Percentiles rank a stretch among this genome's conserved stretches.
Conservation (phyloP, 2,797 vertebrate genomes). For the Manis pentadactyla region DNA sequence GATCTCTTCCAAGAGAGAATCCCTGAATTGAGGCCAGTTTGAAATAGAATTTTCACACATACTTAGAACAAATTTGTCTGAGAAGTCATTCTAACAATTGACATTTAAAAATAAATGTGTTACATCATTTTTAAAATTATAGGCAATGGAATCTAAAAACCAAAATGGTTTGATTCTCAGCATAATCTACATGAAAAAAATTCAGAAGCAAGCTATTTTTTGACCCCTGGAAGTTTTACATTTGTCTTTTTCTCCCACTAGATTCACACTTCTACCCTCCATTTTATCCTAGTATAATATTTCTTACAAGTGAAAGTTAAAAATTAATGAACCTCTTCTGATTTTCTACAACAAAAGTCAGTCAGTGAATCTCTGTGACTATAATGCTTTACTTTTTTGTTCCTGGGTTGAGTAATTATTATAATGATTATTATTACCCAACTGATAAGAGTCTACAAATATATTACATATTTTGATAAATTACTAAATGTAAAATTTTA, state of each 20-base stretch:
- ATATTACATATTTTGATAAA: not conserved
- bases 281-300: not conserved
- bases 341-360: not conserved
- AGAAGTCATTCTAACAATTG: constrained; percentile 15
- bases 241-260: not conserved
- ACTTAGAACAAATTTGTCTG: not conserved
- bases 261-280: not conserved
- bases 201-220: not conserved
- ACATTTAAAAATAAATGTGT: constrained; percentile 33
- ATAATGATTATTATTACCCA: not conserved
- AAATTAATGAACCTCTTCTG: not conserved
- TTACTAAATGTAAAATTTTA: not conserved
- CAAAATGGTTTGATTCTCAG: not conserved
- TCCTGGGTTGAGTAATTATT: not conserved
- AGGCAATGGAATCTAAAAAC: not conserved
- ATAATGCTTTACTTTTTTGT: not conserved
- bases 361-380: not conserved
- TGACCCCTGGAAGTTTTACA: not conserved
- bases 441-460: not conserved
- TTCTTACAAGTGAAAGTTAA: not conserved
- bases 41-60: constrained; percentile 19
- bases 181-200: not conserved
- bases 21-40: not conserved
- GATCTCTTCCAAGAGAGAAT: not conserved
- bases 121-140: constrained; percentile 24